phyloP scores from a whole-genome alignment of 2,888 invertebrate genomes.

The Sinopyrophorus schimmeli region DNA sequence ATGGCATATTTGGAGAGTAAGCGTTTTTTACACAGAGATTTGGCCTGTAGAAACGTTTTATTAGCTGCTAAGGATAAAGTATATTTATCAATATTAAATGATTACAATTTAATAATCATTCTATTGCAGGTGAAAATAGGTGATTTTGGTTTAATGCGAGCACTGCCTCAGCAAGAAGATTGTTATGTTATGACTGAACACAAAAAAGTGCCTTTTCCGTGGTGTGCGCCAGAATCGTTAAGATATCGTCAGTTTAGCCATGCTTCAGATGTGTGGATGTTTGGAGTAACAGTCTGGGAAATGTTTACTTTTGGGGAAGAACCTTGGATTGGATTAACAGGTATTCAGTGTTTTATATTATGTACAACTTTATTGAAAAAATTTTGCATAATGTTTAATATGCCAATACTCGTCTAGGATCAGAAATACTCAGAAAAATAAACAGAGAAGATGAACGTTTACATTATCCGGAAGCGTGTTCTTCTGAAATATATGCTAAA shows the following conservation, averaged over 20 bases:
- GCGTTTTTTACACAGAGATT: slow-evolving; percentile 91
- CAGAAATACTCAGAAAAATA: slow-evolving; percentile 90
- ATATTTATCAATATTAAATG: background rate
- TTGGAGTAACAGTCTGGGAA: slow-evolving; percentile 96
- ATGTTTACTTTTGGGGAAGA: slow-evolving; percentile 97
- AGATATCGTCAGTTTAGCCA: slow-evolving; percentile 92
- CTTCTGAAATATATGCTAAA: slow-evolving; percentile 84
- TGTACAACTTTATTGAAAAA: slow-evolving; percentile 57
- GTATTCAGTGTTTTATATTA: slow-evolving; percentile 26
- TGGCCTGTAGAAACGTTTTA: slow-evolving; percentile 94
- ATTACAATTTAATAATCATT: too few species aligned
- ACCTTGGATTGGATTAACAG: slow-evolving; percentile 80
- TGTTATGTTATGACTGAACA: slow-evolving; percentile 99
- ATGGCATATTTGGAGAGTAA: slow-evolving; percentile 96
- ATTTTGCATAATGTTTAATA: too few species aligned
- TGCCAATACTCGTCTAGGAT: slow-evolving; percentile 61
- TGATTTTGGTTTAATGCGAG: slow-evolving; percentile 97
- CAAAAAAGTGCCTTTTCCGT: slow-evolving; percentile 95
- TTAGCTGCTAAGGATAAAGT: slow-evolving; percentile 79
- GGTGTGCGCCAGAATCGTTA: slow-evolving; percentile 98
- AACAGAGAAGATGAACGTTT: slow-evolving; percentile 91
- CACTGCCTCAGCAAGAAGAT: slow-evolving; percentile 92
- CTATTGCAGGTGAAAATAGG: slow-evolving; percentile 84
- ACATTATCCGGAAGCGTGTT: slow-evolving; percentile 84
- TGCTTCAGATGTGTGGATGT: slow-evolving; percentile 98